Evolutionary conservation across 35 echinoderm and acorn worm genomes (phyloP), one percentile per base, ranked within the genome.

Genomic region (Anneissia japonica): DNA sequence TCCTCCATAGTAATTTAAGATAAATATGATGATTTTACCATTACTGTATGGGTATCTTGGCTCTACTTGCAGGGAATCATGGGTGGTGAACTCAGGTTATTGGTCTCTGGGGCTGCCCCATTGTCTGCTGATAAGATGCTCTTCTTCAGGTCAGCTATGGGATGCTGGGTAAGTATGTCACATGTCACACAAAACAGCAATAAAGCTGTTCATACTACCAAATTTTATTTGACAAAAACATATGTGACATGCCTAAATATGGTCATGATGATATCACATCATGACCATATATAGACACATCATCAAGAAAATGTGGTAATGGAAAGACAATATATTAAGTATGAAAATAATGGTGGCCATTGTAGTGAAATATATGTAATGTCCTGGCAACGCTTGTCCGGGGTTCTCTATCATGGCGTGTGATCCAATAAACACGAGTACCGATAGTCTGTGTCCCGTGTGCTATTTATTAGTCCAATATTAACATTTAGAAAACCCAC

Each of bases 91-190:
- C 82, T 98, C 0, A n/a, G 81, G 11, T 39, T 94, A 1, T 84
- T 98, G 0, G 79, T 79, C 21, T 83, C 86, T 17, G 91, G 91
- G 34, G 95, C 89, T 31, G 91, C 91, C 11, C 95, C 95, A 0
- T 30, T 94, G 0, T 93, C 95, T 76, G 85, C 81, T 0, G 89
- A 98, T 35, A 87, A 91, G 19, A 93, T 91, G 45, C 84, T 84
- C 46, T 98, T 98, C 83, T 79, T 89, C 31, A 91, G 89, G 81
- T 90, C 88, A 86, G 79, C 88, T 7, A 88, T 98, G 36, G 95
- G 95, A 36, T 90, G 89, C 12, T 46, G 41, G 45, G 95, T 98
- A 72, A 64, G 26, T 45, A 72, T 83, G 26, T 45, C 6, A 28
- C 28, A 41, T n/a, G n/a, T n/a, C n/a, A 31, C 5, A 4, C 3